Conservation (phyloP, 2,888 invertebrate species). For the Eupithecia pulchellata region DNA sequence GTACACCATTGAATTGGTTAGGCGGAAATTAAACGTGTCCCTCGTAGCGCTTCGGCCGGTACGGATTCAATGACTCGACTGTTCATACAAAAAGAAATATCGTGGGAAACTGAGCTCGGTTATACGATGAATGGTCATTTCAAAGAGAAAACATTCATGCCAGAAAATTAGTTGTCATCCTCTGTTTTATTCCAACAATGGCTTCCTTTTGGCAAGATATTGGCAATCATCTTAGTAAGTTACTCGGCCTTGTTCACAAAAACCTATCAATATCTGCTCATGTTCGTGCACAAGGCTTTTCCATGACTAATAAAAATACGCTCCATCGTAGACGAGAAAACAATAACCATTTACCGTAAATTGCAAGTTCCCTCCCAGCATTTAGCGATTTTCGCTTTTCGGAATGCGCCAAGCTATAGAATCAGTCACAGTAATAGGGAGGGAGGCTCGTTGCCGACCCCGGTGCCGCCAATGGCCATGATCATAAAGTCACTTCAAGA, state of each 20-base stretch:
- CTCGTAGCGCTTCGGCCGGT: conserved; percentile 13
- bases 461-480: conserved; percentile 33
- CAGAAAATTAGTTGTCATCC: conserved; percentile 14
- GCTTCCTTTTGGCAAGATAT: conserved; percentile 1
- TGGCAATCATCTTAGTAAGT: background rate
- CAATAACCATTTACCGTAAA: conserved; percentile 27
- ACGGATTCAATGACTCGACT: conserved; percentile 21
- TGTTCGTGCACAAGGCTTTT: conserved; percentile 1
- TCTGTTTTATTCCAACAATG: conserved; percentile 11
- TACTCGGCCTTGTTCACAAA: conserved; percentile 9
- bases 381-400: conserved; percentile 35
- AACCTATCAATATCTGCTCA: conserved; percentile 6
- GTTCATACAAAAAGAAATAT: conserved; percentile 16
- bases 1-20: conserved; percentile 30
- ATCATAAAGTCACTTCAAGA: conserved; percentile 48
- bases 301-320: conserved; percentile 4
- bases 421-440: conserved; percentile 40
- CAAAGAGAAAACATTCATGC: conserved; percentile 13
- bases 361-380: conserved; percentile 17
- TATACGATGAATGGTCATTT: conserved; percentile 14
- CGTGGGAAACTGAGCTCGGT: conserved; percentile 1
- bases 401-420: conserved; percentile 33
- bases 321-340: conserved; percentile 9
- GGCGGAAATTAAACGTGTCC: conserved; percentile 38
- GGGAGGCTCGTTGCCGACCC: conserved; percentile 35